Evolutionary conservation across 1,140 invertebrate genomes (phyloP), one percentile per base, ranked within the genome.

Genomic region (Drosophila rhopaloa): DNA sequence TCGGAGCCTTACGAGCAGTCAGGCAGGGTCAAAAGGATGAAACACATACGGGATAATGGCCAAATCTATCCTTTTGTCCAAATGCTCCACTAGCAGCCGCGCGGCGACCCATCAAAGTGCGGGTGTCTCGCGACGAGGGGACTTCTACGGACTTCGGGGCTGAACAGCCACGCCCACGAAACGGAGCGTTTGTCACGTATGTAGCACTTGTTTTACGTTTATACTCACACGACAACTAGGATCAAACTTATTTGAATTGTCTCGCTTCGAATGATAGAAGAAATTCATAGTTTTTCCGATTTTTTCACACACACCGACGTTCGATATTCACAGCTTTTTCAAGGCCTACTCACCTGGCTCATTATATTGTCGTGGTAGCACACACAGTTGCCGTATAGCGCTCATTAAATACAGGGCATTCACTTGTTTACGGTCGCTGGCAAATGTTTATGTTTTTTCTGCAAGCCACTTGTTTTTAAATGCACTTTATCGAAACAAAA

Each of bases 271-370:
- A 44, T 76, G 76, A 90, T 84, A 53, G 38, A 76, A 68, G 79
- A 81, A 77, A 68, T 90, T 83, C 76, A 74, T 78, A 72, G 58
- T 89, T 86, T 86, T 86, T 78, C 65, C 54, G 47, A 76, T 47
- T 83, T 81, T 83, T 70, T 41, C 80, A 73, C 70, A 76, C 61
- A 76, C 73, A 76, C 75, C 76, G 84, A 83, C 63, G 80, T 88
- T 89, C 84, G 65, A 91, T 79, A 78, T 68, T 80, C 78, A 86
- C 85, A 83, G 76, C 70, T 89, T 91, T 91, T 90, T 90, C 85
- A 90, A 89, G 84, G 84, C 84, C 85, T 83, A 90, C 91, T 92
- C 76, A 92, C 91, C 91, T 92, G 91, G 86, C 80, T 92, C 91
- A 92, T 92, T 86, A 92, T 92, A 92, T 89, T 81, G 81, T 91